A percentile compares a stretch with the other conserved stretches of the same genome.
Conservation (phyloP, 2,113 vertebrate species). For the Rhinichthys klamathensis region DNA sequence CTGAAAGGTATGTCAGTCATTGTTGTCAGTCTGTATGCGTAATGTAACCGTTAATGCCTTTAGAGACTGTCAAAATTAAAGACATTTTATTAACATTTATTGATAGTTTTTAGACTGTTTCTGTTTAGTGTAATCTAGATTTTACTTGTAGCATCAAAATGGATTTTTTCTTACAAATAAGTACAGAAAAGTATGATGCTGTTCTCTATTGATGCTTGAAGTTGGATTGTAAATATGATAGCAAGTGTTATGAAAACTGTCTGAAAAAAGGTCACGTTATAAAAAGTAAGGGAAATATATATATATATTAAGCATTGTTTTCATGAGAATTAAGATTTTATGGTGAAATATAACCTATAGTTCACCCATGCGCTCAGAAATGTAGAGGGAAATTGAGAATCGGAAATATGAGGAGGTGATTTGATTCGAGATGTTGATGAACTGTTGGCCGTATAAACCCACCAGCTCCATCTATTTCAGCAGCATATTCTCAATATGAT, state of each 20-base stretch:
- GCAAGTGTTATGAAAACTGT: background rate
- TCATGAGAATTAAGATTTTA: background rate
- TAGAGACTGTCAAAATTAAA: background rate
- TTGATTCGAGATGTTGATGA: background rate
- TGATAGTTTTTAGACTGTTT: background rate
- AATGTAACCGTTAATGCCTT: background rate
- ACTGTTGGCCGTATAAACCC: conserved; percentile 5
- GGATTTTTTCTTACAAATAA: no score
- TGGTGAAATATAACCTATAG: background rate
- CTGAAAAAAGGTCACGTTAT: no score
- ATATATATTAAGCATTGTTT: background rate
- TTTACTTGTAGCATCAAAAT: no score
- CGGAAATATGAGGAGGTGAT: background rate
- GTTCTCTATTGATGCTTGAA: background rate
- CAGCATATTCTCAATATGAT: background rate
- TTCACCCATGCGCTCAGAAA: background rate
- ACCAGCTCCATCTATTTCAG: background rate
- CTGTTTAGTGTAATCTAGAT: background rate
- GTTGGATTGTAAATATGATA: background rate
- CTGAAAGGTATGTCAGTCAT: conserved; percentile 69
- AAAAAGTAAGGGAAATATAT: background rate
- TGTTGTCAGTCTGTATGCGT: conserved; percentile 19
- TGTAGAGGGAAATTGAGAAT: background rate
- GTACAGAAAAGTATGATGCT: no score
- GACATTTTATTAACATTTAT: background rate